Conservation (phyloP, 2,113 vertebrate species). For the Pongo pygmaeus region DNA sequence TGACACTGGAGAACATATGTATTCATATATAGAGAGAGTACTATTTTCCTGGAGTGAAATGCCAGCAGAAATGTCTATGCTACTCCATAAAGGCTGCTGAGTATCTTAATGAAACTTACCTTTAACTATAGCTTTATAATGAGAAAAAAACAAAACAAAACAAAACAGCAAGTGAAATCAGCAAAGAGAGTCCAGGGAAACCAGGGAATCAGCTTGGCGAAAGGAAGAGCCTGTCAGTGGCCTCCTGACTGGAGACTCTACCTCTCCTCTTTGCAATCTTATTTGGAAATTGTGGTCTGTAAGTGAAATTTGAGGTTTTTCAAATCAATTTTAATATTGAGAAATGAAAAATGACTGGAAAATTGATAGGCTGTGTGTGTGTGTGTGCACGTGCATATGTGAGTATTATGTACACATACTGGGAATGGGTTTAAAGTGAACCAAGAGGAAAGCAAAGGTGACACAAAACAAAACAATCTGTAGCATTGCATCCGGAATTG, state of each 20-base stretch:
- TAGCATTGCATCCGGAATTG: no score
- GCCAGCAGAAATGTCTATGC: background rate
- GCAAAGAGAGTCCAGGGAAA: background rate
- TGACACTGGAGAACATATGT: background rate
- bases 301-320: background rate
- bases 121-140: background rate
- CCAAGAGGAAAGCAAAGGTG: background rate
- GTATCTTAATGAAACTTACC: background rate
- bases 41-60: background rate
- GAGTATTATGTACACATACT: background rate
- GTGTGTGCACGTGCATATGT: background rate
- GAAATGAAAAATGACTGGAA: background rate
- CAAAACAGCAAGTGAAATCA: background rate
- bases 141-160: background rate
- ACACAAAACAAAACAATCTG: background rate
- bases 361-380: background rate
- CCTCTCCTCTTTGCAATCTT: background rate
- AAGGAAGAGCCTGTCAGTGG: background rate
- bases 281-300: background rate
- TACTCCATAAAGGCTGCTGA: background rate
- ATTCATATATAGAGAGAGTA: background rate
- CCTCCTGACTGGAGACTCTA: background rate
- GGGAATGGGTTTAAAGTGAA: background rate
- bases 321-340: background rate
- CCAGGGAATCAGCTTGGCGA: background rate